Evolutionary conservation across 2,797 vertebrate genomes (phyloP).

Genomic region (Bryconaethiops microstoma): DNA sequence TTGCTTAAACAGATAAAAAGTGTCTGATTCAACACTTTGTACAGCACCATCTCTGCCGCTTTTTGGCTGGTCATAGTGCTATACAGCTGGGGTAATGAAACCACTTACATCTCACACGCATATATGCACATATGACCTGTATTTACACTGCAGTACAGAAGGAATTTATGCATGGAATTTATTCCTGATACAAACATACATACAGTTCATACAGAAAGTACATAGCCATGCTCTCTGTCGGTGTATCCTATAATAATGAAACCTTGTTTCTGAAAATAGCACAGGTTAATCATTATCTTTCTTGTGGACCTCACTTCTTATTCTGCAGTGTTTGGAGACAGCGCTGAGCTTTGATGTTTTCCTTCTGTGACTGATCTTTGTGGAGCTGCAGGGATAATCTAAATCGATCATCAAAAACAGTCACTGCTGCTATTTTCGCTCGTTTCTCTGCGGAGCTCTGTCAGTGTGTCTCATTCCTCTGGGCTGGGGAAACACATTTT

Average conservation of each 20-base stretch:
- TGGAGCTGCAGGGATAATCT: slow-evolving; percentile 3
- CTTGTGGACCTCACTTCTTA: not conserved
- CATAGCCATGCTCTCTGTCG: not conserved
- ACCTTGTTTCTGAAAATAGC: not conserved
- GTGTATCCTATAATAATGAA: not conserved
- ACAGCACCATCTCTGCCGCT: too few species aligned
- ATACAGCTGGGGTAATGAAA: too few species aligned
- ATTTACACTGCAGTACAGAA: too few species aligned
- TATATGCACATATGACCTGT: too few species aligned
- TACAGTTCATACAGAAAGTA: too few species aligned
- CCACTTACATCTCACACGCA: too few species aligned
- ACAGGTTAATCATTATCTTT: not conserved
- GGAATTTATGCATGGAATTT: too few species aligned
- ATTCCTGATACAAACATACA: too few species aligned
- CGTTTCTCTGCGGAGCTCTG: not conserved
- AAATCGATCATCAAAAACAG: slow-evolving; percentile 14
- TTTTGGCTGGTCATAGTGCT: too few species aligned
- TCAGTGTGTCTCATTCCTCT: slow-evolving; percentile 13
- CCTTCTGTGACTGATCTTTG: not conserved
- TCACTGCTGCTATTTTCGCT: slow-evolving; percentile 14
- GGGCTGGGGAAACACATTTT: slow-evolving; percentile 14
- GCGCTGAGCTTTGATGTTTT: not conserved
- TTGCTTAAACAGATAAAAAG: too few species aligned
- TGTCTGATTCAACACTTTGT: too few species aligned
- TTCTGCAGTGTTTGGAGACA: not conserved